Base-by-base conservation (phyloP, 2,888 invertebrate genomes). In the Drosophila neutralis region DNA sequence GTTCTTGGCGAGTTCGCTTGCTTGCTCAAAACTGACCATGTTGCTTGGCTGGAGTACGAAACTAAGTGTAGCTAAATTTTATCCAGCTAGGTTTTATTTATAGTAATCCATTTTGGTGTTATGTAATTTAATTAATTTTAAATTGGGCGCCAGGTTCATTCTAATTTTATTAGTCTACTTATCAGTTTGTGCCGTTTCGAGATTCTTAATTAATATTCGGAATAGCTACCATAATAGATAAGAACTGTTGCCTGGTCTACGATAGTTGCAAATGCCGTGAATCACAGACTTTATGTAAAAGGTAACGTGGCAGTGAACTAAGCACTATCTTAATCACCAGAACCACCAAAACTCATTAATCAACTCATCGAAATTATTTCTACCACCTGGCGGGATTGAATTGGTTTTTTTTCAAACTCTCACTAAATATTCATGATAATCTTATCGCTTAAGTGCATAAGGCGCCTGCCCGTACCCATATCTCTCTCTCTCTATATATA, bases 1-100 rank as follows among this genome's bases (percentile, higher is more conserved):
- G 83, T 95, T 95, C 94, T 95, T 97, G 15, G 96, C 95, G 79
- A 94, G 94, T 76, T 90, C 87, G 56, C 75, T 54, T 54, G 89
- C 85, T 82, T 91, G 72, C 71, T 90, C 89, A 69, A 90, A 91
- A 97, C 94, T 95, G 94, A 85, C 80, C 83, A 83, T 83, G 45
- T 78, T 89, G 73, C 57, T 70, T 11, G 56, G 15, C 27, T 42
- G 52, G 13, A 66, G 54, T 63, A 42, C n/a, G 59, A 40, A 36
- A 66, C 70, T 63, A 51, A 69, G 33, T 64, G 54, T 27, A 59
- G 31, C 27, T 48, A 13, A 29, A 13, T 38, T 31, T 5, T 11
- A 56, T 29, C 36, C 38, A 38, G 48, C 27, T 18, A 33, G 24
- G 33, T 18, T 11, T 7, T 71, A 63, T 83, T 73, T 87, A 83